Conservation (phyloP, 1,140 invertebrate species). For the Trichoplusia ni region DNA sequence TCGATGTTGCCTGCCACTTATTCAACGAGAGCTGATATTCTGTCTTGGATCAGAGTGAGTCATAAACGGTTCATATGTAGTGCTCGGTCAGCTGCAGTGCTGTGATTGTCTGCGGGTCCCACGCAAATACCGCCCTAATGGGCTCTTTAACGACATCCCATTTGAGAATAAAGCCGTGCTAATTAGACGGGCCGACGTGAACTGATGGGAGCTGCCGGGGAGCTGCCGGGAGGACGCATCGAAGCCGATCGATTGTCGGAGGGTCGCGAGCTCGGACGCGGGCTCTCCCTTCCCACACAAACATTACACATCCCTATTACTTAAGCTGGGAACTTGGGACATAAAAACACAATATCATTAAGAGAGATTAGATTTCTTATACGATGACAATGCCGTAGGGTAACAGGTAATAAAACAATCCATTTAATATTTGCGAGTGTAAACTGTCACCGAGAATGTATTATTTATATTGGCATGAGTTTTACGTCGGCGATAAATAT, state of each 20-base stretch:
- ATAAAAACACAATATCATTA: constrained; percentile 24
- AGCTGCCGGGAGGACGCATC: background rate
- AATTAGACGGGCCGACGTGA: constrained; percentile 33
- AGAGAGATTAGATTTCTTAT: constrained; percentile 19
- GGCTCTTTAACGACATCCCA: constrained; percentile 33
- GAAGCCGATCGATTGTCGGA: constrained; percentile 5
- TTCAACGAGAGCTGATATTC: too few relatives aligned
- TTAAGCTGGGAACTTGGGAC: constrained; percentile 24
- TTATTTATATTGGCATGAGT: too few relatives aligned
- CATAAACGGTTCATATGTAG: constrained; percentile 15
- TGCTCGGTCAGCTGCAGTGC: background rate
- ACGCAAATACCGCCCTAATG: constrained; percentile 32
- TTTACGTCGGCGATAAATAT: too few relatives aligned
- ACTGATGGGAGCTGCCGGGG: background rate
- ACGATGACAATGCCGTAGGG: background rate
- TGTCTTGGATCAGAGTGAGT: constrained; percentile 1
- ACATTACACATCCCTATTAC: constrained; percentile 19
- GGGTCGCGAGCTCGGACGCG: constrained; percentile 13
- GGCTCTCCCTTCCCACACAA: constrained; percentile 2
- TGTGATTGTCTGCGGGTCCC: constrained; percentile 23
- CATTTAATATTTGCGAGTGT: too few relatives aligned
- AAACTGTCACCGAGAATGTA: too few relatives aligned
- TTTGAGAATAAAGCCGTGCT: constrained; percentile 35
- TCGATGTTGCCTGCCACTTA: background rate
- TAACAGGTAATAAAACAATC: background rate